Conservation (phyloP, 2,797 vertebrate species). For the Myotis planiceps region DNA sequence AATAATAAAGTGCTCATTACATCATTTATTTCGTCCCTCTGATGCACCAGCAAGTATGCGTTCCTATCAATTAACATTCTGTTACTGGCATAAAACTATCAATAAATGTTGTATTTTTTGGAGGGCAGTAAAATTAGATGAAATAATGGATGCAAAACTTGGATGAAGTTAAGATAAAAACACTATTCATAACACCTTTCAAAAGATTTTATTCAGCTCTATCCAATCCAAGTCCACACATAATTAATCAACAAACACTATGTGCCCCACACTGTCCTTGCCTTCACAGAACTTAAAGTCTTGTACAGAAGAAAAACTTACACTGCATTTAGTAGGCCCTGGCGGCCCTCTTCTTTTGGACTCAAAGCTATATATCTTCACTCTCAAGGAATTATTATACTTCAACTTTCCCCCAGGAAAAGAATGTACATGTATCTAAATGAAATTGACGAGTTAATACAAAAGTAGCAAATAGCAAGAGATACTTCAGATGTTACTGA, state of each 20-base stretch:
- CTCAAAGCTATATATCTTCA: background rate
- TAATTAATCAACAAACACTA: background rate
- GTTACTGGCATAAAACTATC: slow-evolving; percentile 5
- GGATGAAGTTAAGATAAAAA: background rate
- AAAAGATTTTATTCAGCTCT: background rate
- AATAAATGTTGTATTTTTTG: background rate
- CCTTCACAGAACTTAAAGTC: background rate
- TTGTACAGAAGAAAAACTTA: background rate
- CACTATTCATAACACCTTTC: background rate
- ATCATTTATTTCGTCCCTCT: background rate
- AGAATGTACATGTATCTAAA: background rate
- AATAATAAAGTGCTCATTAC: background rate
- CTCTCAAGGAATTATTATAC: background rate
- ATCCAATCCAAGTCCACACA: background rate
- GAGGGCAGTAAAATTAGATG: background rate
- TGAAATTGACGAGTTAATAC: background rate
- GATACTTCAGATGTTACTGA: slow-evolving; percentile 35
- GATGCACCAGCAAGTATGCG: background rate
- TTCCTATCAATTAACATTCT: background rate
- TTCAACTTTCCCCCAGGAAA: background rate
- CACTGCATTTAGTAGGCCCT: too few relatives aligned
- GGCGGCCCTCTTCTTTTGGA: too few relatives aligned
- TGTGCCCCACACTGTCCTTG: background rate
- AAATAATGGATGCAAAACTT: background rate
- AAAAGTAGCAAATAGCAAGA: slow-evolving; percentile 37